A percentile compares a stretch with the other conserved stretches of the same genome.
Evolutionary conservation across 2,113 vertebrate genomes (phyloP).

Genomic region (Chaetodon trifascialis): DNA sequence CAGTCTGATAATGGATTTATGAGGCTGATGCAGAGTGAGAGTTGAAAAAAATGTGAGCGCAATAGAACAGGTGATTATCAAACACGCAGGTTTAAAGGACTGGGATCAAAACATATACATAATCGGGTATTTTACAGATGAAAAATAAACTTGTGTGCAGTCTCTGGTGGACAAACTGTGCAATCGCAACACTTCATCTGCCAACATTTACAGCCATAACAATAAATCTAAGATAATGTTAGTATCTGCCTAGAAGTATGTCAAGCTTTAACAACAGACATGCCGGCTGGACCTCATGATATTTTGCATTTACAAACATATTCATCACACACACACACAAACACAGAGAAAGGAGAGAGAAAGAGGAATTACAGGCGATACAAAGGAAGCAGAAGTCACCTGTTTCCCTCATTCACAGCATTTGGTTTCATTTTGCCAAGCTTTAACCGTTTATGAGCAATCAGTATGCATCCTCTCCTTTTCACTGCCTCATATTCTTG

Average conservation of each 20-base stretch:
- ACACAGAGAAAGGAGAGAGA: not conserved
- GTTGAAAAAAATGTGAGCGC: not conserved
- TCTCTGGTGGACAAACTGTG: conserved; percentile 13
- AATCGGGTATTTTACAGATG: not conserved
- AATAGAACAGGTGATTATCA: not conserved
- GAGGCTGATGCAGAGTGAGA: not conserved
- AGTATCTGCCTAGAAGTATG: not conserved
- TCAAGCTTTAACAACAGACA: conserved; percentile 4
- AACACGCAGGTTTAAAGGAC: not conserved
- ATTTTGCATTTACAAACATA: not conserved
- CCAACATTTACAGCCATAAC: not conserved
- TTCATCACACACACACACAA: not conserved
- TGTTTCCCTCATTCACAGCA: conserved; percentile 9
- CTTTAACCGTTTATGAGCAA: conserved; percentile 36
- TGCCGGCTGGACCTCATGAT: not conserved
- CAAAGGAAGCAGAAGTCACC: conserved; percentile 3
- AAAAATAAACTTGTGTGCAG: not conserved
- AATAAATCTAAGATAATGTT: not conserved
- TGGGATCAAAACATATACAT: not conserved
- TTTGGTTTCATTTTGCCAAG: conserved; percentile 35
- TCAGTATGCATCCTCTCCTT: not conserved
- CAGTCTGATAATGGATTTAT: conserved; percentile 1
- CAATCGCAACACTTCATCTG: not conserved
- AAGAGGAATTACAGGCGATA: not conserved
- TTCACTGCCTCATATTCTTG: conserved; percentile 8